Evolutionary conservation across 2,113 vertebrate species (phyloP).

Genomic region (Xenopus laevis): DNA sequence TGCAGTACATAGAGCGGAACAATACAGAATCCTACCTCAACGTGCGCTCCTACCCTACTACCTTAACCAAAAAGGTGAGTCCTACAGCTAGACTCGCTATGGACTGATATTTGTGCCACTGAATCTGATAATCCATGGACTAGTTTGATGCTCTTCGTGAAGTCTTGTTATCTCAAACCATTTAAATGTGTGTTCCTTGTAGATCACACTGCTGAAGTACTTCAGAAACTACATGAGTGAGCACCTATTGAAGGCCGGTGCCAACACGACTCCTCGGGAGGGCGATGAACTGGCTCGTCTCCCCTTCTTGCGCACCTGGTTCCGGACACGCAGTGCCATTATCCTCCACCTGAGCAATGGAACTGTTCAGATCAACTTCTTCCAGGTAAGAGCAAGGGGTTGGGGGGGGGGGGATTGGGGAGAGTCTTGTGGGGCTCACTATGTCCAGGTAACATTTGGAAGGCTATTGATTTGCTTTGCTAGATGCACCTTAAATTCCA

Average conservation of each 20-base stretch:
- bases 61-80: conserved; percentile 86
- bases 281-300: conserved; percentile 90
- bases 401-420: background rate
- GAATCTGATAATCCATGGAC: too few species aligned
- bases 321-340: conserved; percentile 92
- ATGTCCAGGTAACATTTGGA: too few species aligned
- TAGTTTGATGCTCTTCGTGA: too few species aligned
- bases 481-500: too few species aligned
- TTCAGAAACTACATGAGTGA: conserved; percentile 98
- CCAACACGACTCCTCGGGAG: conserved; percentile 88
- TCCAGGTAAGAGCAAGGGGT: conserved; percentile 83
- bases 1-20: conserved; percentile 91
- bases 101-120: too few species aligned
- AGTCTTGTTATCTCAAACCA: too few species aligned
- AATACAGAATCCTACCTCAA: conserved; percentile 82
- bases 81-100: too few species aligned
- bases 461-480: too few species aligned
- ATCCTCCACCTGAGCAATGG: conserved; percentile 93
- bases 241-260: conserved; percentile 91
- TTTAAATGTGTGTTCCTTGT: background rate
- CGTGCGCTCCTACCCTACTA: conserved; percentile 72
- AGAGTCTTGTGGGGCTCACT: too few species aligned
- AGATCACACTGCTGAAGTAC: conserved; percentile 94
- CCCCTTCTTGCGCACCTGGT: conserved; percentile 89
- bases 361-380: conserved; percentile 96